Base-by-base conservation (phyloP, 2,888 invertebrate species). In the Auanema sp. region DNA sequence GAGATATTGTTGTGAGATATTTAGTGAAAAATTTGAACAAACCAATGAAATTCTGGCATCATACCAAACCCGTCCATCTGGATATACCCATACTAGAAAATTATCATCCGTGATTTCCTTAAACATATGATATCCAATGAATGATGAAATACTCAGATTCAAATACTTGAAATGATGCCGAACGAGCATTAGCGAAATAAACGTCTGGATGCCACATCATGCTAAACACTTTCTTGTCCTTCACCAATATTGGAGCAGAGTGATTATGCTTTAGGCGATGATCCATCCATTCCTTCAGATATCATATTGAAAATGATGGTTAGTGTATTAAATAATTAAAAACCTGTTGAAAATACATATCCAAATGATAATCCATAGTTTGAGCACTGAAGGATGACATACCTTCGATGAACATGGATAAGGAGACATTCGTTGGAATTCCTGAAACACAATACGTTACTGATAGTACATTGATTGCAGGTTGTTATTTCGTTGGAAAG, bases 391-490 rank as follows among this genome's bases (percentile, higher is more conserved):
- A 83, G 8, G 81, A 81, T 21, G 79, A 79, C 66, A 83, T 81
- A 47, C 81, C 83, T 66, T 83, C 83, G 52, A 83, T 83, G 68
- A 80, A 83, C 82, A 83, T 83, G 3, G 78, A 79, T 47, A 83
- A 68, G 8, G 79, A 76, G 40, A 83, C 82, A 66, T 83, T 81
- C n/a, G 82, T 83, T 10, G 82, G 76, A 50, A 71, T 67, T 25
- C 76, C 82, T 83, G 65, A 60, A 76, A 6, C 6, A 23, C 33
- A 33, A 33, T 3, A 33, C 33, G 3, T 33, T 33, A 33, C 33
- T 33, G 4, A 33, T 33, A 8, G 33, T 8, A 33, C 33, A 33
- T 33, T 33, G 33, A 33, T 8, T 5, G 3, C 8, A 33, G 3
- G 4, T 5, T 33, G 33, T 33, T 33, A 33, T 33, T 33, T 33